A percentile compares a stretch with the other conserved stretches of the same genome.
phyloP scores from a whole-genome alignment of 2,888 invertebrate species.

The Xestia sexstrigata region DNA sequence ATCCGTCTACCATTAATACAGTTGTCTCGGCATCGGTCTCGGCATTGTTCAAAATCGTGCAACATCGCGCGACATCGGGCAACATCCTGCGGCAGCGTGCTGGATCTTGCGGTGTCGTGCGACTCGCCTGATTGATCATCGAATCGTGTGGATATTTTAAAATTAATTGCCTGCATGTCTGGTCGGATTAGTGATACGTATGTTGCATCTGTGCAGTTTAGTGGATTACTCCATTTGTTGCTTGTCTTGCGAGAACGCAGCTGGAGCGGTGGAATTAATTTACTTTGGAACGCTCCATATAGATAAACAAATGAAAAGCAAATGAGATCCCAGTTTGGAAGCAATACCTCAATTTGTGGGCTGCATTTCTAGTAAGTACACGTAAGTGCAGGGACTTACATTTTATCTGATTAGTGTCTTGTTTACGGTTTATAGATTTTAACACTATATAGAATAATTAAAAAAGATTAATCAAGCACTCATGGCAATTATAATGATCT shows the following conservation, averaged over 20 bases:
- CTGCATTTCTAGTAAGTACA: neutral
- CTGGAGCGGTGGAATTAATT: slow-evolving; percentile 34
- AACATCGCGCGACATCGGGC: slow-evolving; percentile 36
- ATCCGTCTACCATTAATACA: slow-evolving; percentile 71
- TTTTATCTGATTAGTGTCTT: neutral
- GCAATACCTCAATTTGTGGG: slow-evolving; percentile 10
- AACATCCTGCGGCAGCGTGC: slow-evolving; percentile 14
- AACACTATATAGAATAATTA: neutral
- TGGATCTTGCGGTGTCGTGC: slow-evolving; percentile 27
- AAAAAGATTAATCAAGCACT: neutral
- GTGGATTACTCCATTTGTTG: slow-evolving; percentile 46
- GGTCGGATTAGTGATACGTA: slow-evolving; percentile 37
- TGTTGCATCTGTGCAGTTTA: slow-evolving; percentile 33
- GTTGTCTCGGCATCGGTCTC: slow-evolving; percentile 61
- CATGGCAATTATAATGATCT: neutral
- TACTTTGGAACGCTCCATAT: neutral
- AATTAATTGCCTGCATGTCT: slow-evolving; percentile 58
- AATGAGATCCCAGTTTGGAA: slow-evolving; percentile 11
- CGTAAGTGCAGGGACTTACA: neutral
- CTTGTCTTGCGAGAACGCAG: slow-evolving; percentile 32
- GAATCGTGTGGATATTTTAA: slow-evolving; percentile 56
- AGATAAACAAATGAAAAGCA: slow-evolving; percentile 18
- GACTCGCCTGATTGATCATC: slow-evolving; percentile 60
- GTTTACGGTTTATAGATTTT: neutral
- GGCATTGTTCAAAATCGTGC: slow-evolving; percentile 33